Evolutionary conservation across 2,888 invertebrate genomes (phyloP).

Genomic region (Pediacus dermestoides): DNA sequence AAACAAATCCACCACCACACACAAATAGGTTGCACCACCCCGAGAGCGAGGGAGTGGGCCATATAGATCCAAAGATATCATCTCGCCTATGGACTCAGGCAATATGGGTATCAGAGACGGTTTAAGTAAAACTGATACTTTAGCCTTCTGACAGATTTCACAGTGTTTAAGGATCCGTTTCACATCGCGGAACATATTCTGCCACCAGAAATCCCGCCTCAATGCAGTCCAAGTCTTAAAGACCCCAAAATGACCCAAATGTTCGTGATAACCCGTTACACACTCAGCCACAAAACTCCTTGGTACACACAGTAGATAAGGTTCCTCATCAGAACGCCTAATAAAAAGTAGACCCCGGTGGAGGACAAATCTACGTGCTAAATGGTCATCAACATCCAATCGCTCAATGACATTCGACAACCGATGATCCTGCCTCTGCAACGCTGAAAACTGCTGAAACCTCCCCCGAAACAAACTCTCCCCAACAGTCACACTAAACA

Average conservation of each 20-base stretch:
- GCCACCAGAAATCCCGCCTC: constrained; percentile 7
- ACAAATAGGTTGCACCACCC: constrained; percentile 11
- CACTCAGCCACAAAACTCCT: background rate
- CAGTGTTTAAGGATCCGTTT: constrained; percentile 10
- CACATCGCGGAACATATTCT: constrained; percentile 11
- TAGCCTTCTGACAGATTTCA: constrained; percentile 16
- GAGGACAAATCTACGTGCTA: no score
- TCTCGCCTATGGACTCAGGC: constrained; percentile 4
- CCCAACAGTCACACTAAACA: background rate
- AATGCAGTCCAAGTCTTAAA: constrained; percentile 7
- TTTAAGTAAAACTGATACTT: constrained; percentile 3
- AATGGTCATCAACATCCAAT: no score
- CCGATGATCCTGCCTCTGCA: background rate
- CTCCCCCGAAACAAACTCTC: background rate
- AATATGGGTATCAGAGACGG: constrained; percentile 11
- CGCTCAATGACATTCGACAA: no score
- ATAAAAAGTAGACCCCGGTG: no score
- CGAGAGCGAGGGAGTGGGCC: constrained; percentile 14
- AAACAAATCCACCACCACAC: constrained; percentile 13
- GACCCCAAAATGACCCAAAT: constrained; percentile 16
- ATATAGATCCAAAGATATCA: constrained; percentile 10
- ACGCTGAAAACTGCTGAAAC: background rate
- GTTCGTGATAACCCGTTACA: constrained; percentile 6
- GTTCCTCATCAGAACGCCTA: constrained; percentile 3
- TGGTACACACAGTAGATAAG: constrained; percentile 12